A percentile compares a stretch with the other conserved stretches of the same genome.
phyloP scores from a whole-genome alignment of 2,797 vertebrate species.

The Coranthus polyacanthus region DNA sequence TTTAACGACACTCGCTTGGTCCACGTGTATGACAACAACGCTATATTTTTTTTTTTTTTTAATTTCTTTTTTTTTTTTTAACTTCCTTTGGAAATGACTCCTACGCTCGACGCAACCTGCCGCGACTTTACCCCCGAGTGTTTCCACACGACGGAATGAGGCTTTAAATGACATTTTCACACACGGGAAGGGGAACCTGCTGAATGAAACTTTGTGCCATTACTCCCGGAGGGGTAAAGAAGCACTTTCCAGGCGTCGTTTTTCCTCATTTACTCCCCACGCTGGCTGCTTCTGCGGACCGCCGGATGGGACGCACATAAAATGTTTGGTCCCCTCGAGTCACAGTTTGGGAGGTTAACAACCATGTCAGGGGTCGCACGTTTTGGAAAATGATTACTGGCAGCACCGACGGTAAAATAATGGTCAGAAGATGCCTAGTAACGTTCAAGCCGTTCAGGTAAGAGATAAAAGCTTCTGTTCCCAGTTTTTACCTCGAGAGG shows the following conservation, averaged over 20 bases:
- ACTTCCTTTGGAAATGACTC: conserved; percentile 27
- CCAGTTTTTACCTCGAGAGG: background rate
- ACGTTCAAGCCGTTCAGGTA: conserved; percentile 97
- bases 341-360: conserved; percentile 59
- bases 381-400: conserved; percentile 85
- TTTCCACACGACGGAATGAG: conserved; percentile 18
- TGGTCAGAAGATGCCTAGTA: conserved; percentile 95
- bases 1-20: no score
- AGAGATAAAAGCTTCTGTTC: conserved; percentile 63
- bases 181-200: background rate
- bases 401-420: conserved; percentile 92
- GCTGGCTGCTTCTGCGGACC: conserved; percentile 2
- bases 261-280: background rate
- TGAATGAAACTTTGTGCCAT: conserved; percentile 62
- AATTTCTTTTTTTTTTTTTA: background rate
- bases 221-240: conserved; percentile 3
- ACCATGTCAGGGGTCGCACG: conserved; percentile 66
- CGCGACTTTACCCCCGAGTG: conserved; percentile 22
- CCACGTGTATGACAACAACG: background rate
- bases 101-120: conserved; percentile 25
- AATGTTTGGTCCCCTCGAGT: conserved; percentile 59
- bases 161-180: conserved; percentile 26
- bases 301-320: conserved; percentile 39
- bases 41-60: no score
- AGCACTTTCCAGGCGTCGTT: background rate